Evolutionary conservation across 1,140 invertebrate genomes (phyloP).

Genomic region (Drosophila bipectinata): DNA sequence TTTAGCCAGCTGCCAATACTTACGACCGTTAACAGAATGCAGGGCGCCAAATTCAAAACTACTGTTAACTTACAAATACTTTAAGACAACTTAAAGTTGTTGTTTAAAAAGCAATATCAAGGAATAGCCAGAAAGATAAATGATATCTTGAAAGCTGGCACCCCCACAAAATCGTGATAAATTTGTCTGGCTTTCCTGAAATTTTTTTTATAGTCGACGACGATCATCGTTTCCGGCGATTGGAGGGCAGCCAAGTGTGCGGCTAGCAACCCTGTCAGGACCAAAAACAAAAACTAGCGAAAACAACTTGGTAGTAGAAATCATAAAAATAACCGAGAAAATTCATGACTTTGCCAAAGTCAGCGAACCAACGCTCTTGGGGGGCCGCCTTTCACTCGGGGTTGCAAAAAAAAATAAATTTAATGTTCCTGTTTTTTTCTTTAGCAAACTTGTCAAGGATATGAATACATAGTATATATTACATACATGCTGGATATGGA

Average conservation of each 20-base stretch:
- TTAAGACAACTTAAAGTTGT: slow-evolving; percentile 15
- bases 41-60: slow-evolving; percentile 42
- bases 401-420: slow-evolving; percentile 81
- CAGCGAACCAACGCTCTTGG: slow-evolving; percentile 64
- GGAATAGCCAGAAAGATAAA: slow-evolving; percentile 52
- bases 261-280: slow-evolving; percentile 37
- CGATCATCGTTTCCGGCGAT: slow-evolving; percentile 76
- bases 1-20: neutral
- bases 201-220: slow-evolving; percentile 16
- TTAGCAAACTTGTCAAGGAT: slow-evolving; percentile 52
- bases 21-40: neutral
- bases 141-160: slow-evolving; percentile 31
- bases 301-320: slow-evolving; percentile 67
- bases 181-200: slow-evolving; percentile 77
- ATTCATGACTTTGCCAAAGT: slow-evolving; percentile 76
- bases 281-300: slow-evolving; percentile 73
- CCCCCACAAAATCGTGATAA: slow-evolving; percentile 66
- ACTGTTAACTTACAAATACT: slow-evolving; percentile 13
- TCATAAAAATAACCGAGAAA: slow-evolving; percentile 75
- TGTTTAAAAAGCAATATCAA: slow-evolving; percentile 1
- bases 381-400: slow-evolving; percentile 40
- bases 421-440: slow-evolving; percentile 77
- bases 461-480: slow-evolving; percentile 33
- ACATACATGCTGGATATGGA: slow-evolving; percentile 6
- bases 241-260: slow-evolving; percentile 39